Evolutionary conservation across 2,888 invertebrate genomes (phyloP).

Genomic region (Tromatobia lineatoria): DNA sequence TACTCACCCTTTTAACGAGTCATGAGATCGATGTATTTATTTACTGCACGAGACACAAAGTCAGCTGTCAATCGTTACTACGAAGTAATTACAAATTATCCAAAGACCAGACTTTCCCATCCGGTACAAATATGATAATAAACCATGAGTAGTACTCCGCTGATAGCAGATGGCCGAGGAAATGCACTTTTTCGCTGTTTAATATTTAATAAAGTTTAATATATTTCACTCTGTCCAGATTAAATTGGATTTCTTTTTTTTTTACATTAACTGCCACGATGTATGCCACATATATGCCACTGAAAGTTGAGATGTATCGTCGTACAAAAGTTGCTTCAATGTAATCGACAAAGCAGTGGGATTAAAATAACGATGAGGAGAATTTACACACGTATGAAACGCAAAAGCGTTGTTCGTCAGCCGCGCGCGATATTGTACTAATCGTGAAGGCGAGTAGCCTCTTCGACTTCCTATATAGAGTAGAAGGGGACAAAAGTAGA

Average conservation of each 20-base stretch:
- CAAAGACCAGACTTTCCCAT: conserved; percentile 6
- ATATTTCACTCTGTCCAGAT: neutral
- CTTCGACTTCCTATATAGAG: conserved; percentile 9
- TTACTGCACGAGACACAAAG: conserved; percentile 3
- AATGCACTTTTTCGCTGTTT: neutral
- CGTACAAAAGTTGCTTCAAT: neutral
- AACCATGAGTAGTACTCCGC: conserved; percentile 32
- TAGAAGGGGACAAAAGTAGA: conserved; percentile 7
- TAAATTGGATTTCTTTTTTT: too few relatives aligned
- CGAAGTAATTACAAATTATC: conserved; percentile 30
- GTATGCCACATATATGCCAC: too few relatives aligned
- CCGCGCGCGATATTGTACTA: conserved; percentile 55
- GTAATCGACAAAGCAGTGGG: neutral
- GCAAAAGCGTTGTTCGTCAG: conserved; percentile 27
- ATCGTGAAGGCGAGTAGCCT: conserved; percentile 29
- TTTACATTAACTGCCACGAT: neutral
- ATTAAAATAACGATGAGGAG: neutral
- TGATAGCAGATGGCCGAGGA: neutral
- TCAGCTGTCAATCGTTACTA: neutral
- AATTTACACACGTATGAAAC: neutral
- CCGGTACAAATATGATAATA: conserved; percentile 21
- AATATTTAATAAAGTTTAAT: neutral
- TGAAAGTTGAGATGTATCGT: neutral
- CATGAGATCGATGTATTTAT: conserved; percentile 22
- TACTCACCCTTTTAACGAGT: conserved; percentile 41